These are phyloP conservation scores for Caiman crocodilus DNA, from an alignment of 2,797 vertebrate species.

Conservation along the genomic window DNA sequence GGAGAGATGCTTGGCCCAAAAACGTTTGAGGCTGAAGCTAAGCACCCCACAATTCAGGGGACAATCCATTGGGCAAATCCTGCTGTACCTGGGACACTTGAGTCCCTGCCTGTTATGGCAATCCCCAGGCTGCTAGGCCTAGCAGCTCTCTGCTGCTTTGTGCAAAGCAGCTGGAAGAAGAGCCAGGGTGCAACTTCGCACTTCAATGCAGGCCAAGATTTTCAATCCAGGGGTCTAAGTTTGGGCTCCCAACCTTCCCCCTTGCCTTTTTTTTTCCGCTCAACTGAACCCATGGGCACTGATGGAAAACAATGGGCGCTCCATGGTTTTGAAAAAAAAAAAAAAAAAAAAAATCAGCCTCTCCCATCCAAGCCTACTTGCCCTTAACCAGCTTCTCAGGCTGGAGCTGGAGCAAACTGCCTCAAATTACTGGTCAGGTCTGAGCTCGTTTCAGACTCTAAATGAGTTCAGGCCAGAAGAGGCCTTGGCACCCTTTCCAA, in stretches of 20 bases:
- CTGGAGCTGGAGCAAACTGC: background rate
- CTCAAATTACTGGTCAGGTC: fast-evolving
- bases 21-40: background rate
- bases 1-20: background rate
- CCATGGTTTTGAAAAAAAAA: background rate
- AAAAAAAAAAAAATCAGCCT: background rate
- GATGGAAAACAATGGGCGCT: background rate
- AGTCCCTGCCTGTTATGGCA: background rate
- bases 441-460: fast-evolving
- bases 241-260: background rate
- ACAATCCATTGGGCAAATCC: fast-evolving
- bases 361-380: background rate
- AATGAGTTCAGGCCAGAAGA: fast-evolving
- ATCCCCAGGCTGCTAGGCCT: background rate
- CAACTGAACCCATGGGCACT: background rate
- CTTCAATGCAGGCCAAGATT: fast-evolving
- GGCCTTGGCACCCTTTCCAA: background rate
- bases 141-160: background rate
- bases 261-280: background rate
- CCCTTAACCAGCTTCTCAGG: background rate
- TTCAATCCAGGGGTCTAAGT: fast-evolving
- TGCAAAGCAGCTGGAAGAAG: fast-evolving
- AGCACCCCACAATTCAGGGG: background rate
- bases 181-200: fast-evolving
- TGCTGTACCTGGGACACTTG: background rate